Conservation (phyloP, 2,113 vertebrate species). For the Puma concolor region DNA sequence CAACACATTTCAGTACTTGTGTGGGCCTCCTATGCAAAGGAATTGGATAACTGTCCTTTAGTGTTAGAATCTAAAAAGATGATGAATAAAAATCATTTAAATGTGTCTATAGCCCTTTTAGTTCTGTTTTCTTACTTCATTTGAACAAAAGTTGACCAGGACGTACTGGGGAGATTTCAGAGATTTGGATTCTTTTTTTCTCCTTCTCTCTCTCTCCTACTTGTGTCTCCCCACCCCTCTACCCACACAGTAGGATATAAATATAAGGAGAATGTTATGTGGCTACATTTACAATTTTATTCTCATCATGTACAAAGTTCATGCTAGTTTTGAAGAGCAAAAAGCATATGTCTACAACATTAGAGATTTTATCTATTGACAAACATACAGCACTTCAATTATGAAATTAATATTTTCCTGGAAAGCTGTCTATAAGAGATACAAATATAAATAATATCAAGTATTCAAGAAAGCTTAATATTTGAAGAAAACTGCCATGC, state of each 20-base stretch:
- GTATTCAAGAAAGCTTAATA: neutral
- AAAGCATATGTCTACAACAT: neutral
- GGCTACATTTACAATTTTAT: neutral
- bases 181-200: neutral
- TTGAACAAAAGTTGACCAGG: neutral
- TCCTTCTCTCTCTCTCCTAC: neutral
- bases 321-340: neutral
- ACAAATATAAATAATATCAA: conserved; percentile 25
- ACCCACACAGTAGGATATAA: neutral
- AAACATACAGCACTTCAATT: neutral
- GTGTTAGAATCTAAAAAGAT: neutral
- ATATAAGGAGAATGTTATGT: neutral
- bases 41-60: neutral
- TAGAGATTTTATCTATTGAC: neutral
- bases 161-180: neutral
- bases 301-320: neutral
- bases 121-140: neutral
- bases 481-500: neutral
- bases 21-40: neutral
- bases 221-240: neutral
- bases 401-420: conserved; percentile 12
- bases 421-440: neutral
- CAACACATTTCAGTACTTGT: neutral
- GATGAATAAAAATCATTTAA: neutral
- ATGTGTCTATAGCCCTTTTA: neutral